These are phyloP conservation scores for Notolepis coatsorum DNA, from an alignment of 2,797 vertebrate genomes.

Conservation along the genomic window DNA sequence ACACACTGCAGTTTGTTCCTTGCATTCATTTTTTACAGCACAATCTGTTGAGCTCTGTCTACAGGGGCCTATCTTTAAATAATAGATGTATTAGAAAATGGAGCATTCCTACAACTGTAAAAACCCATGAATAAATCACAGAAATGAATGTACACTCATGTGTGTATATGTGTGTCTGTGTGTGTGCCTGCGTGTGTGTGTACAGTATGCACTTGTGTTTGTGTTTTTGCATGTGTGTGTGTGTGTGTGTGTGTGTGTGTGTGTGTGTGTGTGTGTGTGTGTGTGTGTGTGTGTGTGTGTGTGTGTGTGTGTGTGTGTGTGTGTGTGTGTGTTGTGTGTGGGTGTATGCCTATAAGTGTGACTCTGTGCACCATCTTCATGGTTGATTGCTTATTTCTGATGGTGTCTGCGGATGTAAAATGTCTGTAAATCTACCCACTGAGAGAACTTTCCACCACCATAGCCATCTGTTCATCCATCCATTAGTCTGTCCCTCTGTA, in stretches of 20 bases:
- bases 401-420: too few relatives aligned
- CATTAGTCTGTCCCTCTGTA: too few relatives aligned
- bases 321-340: background rate
- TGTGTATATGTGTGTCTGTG: conserved; percentile 7
- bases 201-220: background rate
- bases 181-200: background rate
- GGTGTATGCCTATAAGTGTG: background rate
- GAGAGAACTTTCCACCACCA: too few relatives aligned
- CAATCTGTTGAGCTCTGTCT: conserved; percentile 78
- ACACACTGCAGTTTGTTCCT: conserved; percentile 35
- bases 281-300: background rate
- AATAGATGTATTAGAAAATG: conserved; percentile 80
- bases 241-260: conserved; percentile 14
- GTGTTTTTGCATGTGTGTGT: conserved; percentile 4
- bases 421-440: too few relatives aligned
- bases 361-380: too few relatives aligned
- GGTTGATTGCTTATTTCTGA: too few relatives aligned
- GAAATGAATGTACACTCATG: conserved; percentile 55
- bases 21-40: conserved; percentile 73
- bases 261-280: background rate
- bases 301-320: background rate
- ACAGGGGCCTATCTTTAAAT: conserved; percentile 76
- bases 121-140: conserved; percentile 77
- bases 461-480: too few relatives aligned
- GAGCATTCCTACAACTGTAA: conserved; percentile 76